Conservation (phyloP, 2,113 vertebrate species). For the Istiophorus platypterus region DNA sequence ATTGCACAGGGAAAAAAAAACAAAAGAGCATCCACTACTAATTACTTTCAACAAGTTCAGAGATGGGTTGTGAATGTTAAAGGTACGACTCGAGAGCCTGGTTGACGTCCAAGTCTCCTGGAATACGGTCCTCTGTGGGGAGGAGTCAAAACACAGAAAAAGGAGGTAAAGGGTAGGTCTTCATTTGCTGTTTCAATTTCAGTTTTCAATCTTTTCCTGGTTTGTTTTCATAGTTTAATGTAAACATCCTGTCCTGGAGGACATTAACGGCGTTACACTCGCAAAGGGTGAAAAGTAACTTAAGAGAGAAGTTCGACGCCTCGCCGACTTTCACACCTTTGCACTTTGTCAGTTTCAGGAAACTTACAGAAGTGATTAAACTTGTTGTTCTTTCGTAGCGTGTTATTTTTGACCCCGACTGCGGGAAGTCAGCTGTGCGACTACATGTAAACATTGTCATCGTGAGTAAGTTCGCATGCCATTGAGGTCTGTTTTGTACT, state of each 20-base stretch:
- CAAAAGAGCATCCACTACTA: slow-evolving; percentile 30
- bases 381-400: too few relatives aligned
- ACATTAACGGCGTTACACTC: background rate
- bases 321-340: too few relatives aligned
- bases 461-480: background rate
- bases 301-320: background rate
- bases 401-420: too few relatives aligned
- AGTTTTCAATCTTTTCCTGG: background rate
- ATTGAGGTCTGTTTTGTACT: background rate
- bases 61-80: background rate
- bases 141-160: background rate
- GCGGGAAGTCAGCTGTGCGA: background rate
- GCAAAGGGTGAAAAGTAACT: background rate
- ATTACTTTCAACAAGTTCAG: slow-evolving; percentile 35
- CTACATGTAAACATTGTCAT: background rate
- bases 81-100: background rate
- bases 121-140: background rate
- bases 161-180: background rate
- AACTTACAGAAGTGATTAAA: too few relatives aligned
- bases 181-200: background rate
- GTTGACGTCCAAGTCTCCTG: too few relatives aligned
- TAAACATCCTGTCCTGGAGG: background rate
- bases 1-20: slow-evolving; percentile 29
- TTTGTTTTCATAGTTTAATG: background rate
- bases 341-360: background rate